A percentile compares a stretch with the other conserved stretches of the same genome.
Conservation (phyloP, 2,113 vertebrate genomes). For the Grallaria varia region DNA sequence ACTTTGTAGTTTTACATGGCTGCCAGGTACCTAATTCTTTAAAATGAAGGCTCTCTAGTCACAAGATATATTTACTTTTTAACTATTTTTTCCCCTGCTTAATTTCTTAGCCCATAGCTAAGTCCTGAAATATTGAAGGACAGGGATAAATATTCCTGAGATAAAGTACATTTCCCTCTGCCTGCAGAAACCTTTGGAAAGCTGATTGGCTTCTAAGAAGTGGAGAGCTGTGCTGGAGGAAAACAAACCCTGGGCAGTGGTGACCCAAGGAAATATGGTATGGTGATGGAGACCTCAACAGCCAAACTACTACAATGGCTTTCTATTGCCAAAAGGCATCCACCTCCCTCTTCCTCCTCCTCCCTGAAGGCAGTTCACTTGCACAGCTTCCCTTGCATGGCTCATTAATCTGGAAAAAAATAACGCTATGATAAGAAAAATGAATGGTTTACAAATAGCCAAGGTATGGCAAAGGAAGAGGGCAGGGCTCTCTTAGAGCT, state of each 20-base stretch:
- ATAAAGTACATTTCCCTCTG: not conserved
- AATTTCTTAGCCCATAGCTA: not conserved
- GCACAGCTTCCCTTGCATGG: fast-evolving
- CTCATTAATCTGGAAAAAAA: not conserved
- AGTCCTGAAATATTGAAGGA: not conserved
- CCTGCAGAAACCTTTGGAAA: not conserved
- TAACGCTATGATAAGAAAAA: not conserved
- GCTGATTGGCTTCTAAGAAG: not conserved
- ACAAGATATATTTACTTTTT: not conserved
- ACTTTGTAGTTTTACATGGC: not conserved
- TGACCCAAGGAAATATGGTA: fast-evolving
- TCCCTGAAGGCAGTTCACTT: not conserved
- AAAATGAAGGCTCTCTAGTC: not conserved
- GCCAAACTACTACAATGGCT: not conserved
- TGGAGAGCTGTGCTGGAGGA: not conserved
- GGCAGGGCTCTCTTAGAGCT: not conserved
- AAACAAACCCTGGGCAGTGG: not conserved
- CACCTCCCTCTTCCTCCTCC: not conserved
- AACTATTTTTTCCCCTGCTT: not conserved
- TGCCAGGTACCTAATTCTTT: not conserved
- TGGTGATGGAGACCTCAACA: not conserved
- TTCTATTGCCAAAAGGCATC: not conserved
- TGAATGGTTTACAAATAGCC: not conserved
- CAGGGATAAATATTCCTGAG: not conserved
- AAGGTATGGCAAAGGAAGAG: not conserved